Evolutionary conservation across 1,140 invertebrate genomes (phyloP).

Genomic region (Delia radicum): DNA sequence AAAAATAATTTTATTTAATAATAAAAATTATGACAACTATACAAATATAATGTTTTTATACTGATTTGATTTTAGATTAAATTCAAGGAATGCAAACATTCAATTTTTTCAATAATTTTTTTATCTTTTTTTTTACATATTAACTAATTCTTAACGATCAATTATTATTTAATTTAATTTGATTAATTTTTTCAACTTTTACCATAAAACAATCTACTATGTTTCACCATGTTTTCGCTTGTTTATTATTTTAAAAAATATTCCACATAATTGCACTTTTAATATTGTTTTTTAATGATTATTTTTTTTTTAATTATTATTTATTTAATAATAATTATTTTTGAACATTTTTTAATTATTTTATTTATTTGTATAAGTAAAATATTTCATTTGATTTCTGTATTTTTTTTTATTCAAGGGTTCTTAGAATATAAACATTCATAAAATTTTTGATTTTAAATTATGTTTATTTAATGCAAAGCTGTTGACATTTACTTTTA

Average conservation of each 20-base stretch:
- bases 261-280: conserved; percentile 27
- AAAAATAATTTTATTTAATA: background rate
- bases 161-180: conserved; percentile 12
- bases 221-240: conserved; percentile 1
- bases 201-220: conserved; percentile 17
- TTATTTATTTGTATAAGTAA: background rate
- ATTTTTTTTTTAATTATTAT: background rate
- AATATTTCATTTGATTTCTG: background rate
- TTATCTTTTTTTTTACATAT: background rate
- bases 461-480: background rate
- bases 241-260: conserved; percentile 15
- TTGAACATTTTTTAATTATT: conserved; percentile 13
- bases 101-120: background rate
- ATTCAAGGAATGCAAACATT: conserved; percentile 15
- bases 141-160: conserved; percentile 12
- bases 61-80: background rate
- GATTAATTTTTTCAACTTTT: conserved; percentile 13
- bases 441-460: background rate
- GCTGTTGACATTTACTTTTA: too few relatives aligned
- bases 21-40: background rate
- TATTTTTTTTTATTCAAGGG: background rate
- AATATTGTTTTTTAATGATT: conserved; percentile 19
- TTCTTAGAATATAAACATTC: background rate
- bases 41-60: background rate
- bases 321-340: background rate